A percentile compares a stretch with the other conserved stretches of the same genome.
phyloP scores from a whole-genome alignment of 2,113 vertebrate species.

The Brachypodius melanocephalos region DNA sequence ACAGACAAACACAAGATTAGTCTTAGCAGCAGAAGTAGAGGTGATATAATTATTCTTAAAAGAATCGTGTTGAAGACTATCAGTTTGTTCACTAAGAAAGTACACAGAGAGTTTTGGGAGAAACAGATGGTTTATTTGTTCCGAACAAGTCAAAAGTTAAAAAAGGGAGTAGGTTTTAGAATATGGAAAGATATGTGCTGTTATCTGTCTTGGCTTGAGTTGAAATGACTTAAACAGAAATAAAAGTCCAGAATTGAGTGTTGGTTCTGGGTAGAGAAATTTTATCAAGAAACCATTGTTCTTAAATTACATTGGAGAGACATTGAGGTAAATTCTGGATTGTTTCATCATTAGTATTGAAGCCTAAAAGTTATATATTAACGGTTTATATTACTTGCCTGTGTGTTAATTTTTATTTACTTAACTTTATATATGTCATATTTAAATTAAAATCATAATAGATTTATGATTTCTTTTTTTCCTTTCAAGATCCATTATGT shows the following conservation, averaged over 20 bases:
- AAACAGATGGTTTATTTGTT: not conserved
- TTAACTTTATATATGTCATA: not conserved
- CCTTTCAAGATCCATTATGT: conserved; percentile 85
- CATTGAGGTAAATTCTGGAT: not conserved
- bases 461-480: not conserved
- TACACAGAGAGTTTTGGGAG: not conserved
- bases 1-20: not conserved
- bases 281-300: not conserved
- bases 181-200: not conserved
- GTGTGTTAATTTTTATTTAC: not conserved
- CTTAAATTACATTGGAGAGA: not conserved
- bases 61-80: not conserved
- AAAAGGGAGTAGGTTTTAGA: not conserved
- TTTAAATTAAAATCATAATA: not conserved
- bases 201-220: not conserved
- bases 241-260: not conserved
- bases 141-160: not conserved
- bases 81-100: not conserved
- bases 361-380: not conserved
- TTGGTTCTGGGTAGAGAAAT: not conserved
- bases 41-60: not conserved
- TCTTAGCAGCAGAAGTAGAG: not conserved
- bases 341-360: not conserved
- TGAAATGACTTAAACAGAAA: not conserved
- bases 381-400: not conserved